Evolutionary conservation across 1,140 invertebrate species (phyloP).

Genomic region (Drosophila neocordata): DNA sequence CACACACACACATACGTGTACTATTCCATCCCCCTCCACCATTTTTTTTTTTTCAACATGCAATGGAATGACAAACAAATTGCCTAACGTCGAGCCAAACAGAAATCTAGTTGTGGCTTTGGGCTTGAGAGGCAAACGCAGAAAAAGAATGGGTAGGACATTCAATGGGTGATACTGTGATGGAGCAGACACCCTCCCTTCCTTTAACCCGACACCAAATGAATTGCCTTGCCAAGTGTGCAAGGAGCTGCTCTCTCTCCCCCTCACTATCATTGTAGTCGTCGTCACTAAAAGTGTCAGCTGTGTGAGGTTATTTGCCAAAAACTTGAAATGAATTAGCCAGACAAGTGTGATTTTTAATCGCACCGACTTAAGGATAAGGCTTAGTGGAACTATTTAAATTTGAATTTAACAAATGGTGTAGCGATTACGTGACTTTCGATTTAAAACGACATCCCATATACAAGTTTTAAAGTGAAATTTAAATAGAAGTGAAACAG

Average conservation of each 20-base stretch:
- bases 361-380: slow-evolving; percentile 13
- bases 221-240: slow-evolving; percentile 53
- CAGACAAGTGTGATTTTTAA: slow-evolving; percentile 45
- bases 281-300: slow-evolving; percentile 50
- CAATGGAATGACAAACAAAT: slow-evolving; percentile 74
- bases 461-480: background rate
- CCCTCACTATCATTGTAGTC: slow-evolving; percentile 18
- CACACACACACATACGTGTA: background rate
- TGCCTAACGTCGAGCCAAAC: slow-evolving; percentile 64
- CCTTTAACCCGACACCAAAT: slow-evolving; percentile 27
- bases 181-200: background rate
- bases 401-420: slow-evolving; percentile 39
- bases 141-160: slow-evolving; percentile 13
- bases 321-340: slow-evolving; percentile 63
- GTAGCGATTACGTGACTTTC: slow-evolving; percentile 8
- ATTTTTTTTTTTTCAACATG: slow-evolving; percentile 23
- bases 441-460: background rate
- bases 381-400: slow-evolving; percentile 18
- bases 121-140: slow-evolving; percentile 25
- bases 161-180: slow-evolving; percentile 4
- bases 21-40: background rate
- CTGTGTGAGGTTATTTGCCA: slow-evolving; percentile 56
- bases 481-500: background rate
- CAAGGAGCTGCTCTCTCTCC: background rate
- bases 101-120: slow-evolving; percentile 74